phyloP scores from a whole-genome alignment of 2,797 vertebrate species.

The Squalus acanthias region DNA sequence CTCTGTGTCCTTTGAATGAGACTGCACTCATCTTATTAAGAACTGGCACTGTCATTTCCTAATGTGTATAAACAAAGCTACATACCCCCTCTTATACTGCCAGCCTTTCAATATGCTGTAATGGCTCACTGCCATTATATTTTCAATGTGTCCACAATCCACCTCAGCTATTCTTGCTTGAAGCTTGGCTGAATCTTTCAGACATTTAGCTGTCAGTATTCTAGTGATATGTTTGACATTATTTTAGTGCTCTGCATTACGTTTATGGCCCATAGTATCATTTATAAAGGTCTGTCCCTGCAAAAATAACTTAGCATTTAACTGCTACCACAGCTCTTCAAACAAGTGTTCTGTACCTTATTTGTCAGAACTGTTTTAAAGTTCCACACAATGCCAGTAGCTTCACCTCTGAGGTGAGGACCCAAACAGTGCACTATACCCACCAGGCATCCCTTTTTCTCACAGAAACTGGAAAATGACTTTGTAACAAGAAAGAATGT shows the following conservation, averaged over 20 bases:
- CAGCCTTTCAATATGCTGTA: background rate
- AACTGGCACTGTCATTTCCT: background rate
- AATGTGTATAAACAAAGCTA: background rate
- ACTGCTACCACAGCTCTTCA: background rate
- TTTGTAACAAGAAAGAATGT: slow-evolving; percentile 3
- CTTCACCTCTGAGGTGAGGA: background rate
- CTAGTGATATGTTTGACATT: background rate
- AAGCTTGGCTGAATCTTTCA: background rate
- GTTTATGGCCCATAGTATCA: background rate
- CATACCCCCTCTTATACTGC: background rate
- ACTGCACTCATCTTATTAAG: background rate
- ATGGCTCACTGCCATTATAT: background rate
- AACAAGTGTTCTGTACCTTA: slow-evolving; percentile 50
- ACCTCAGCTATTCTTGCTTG: background rate
- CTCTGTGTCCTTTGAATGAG: background rate
- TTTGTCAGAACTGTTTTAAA: slow-evolving; percentile 29
- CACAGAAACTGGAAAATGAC: background rate
- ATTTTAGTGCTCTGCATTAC: background rate
- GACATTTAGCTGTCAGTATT: background rate
- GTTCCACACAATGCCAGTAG: background rate
- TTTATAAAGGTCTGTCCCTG: background rate
- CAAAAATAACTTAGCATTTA: background rate
- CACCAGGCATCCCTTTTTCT: background rate
- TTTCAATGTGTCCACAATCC: background rate
- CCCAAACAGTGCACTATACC: background rate